Evolutionary conservation across 2,797 vertebrate species (phyloP).

Genomic region (Triplophysa bombifrons): DNA sequence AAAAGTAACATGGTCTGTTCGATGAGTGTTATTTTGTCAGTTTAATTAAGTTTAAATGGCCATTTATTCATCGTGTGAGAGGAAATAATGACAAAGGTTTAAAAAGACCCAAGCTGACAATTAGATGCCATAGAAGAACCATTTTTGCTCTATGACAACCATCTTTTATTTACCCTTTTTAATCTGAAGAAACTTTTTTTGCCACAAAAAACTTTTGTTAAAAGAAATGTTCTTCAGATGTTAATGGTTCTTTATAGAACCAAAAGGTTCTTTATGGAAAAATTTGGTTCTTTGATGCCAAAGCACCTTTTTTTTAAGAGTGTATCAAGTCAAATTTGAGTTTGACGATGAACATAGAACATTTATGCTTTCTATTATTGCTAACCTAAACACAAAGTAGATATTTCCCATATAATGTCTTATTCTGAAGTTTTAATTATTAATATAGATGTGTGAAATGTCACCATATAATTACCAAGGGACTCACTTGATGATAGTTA

Average conservation of each 20-base stretch:
- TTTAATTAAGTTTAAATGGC: not conserved
- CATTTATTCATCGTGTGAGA: not conserved
- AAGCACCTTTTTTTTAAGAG: no score
- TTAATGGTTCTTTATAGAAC: no score
- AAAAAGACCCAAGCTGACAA: not conserved
- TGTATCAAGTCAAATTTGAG: not conserved
- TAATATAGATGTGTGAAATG: slow-evolving; percentile 2
- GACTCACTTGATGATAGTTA: not conserved
- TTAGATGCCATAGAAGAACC: not conserved
- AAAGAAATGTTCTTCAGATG: no score
- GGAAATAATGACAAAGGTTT: not conserved
- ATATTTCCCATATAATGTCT: not conserved
- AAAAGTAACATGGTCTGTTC: not conserved
- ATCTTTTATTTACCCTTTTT: no score
- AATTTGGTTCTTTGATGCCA: no score
- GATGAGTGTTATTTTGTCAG: not conserved
- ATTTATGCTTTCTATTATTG: not conserved
- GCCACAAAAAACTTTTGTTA: no score
- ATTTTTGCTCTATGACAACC: no score
- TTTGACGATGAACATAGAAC: not conserved
- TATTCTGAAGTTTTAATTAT: not conserved
- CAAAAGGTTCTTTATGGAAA: no score
- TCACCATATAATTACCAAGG: not conserved
- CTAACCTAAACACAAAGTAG: not conserved
- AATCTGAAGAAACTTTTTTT: no score